phyloP scores from a whole-genome alignment of 2,797 vertebrate species.

The Alouatta caraya region DNA sequence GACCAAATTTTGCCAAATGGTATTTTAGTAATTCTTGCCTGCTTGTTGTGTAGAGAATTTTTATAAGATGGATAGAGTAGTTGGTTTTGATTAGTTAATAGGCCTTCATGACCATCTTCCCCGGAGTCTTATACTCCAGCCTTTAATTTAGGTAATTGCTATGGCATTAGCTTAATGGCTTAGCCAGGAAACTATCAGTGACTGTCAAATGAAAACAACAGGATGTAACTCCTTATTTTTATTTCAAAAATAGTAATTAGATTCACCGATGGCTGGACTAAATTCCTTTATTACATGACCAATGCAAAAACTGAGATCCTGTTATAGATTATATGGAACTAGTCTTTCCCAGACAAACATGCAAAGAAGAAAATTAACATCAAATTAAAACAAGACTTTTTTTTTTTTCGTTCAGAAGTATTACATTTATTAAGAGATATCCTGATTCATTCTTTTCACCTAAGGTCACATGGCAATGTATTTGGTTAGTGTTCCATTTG shows the following conservation, averaged over 20 bases:
- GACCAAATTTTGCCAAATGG: background rate
- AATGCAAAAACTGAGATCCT: background rate
- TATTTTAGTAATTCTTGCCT: background rate
- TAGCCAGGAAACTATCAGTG: background rate
- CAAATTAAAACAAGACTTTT: slow-evolving; percentile 13
- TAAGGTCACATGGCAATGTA: background rate
- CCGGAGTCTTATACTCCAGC: background rate
- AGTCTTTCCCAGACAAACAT: background rate
- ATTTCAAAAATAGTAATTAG: slow-evolving; percentile 46
- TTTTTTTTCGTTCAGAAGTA: slow-evolving; percentile 34
- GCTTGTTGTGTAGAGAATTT: background rate
- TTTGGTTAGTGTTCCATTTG: slow-evolving; percentile 6
- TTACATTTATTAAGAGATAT: slow-evolving; percentile 18
- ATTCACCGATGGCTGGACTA: slow-evolving; percentile 3
- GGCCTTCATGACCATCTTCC: slow-evolving; percentile 23
- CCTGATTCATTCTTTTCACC: background rate
- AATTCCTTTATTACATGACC: slow-evolving; percentile 44
- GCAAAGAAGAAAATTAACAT: background rate
- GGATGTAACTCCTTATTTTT: slow-evolving; percentile 42
- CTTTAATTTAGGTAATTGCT: slow-evolving; percentile 66
- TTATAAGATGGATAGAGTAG: slow-evolving; percentile 4
- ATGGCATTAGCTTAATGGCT: slow-evolving; percentile 31
- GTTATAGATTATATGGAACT: background rate
- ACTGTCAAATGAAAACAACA: slow-evolving; percentile 54
- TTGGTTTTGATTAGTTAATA: background rate